Conservation (phyloP, 2,797 vertebrate genomes). For the Dendrocincla fuliginosa region DNA sequence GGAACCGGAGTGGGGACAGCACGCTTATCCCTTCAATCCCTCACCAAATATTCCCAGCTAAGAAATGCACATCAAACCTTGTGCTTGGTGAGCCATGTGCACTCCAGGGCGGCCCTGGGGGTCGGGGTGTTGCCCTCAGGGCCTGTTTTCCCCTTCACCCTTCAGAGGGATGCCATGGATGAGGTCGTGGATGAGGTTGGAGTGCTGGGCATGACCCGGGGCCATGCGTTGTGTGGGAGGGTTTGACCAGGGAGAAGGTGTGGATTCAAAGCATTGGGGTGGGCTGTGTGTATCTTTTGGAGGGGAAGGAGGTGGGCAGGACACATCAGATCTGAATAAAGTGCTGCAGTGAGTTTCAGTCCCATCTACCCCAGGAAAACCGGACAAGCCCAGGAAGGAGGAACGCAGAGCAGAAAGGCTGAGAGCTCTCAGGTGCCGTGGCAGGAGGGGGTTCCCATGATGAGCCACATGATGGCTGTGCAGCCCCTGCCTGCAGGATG, state of each 20-base stretch:
- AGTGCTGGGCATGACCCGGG: background rate
- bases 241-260: background rate
- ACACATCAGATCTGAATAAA: background rate
- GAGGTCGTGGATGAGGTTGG: background rate
- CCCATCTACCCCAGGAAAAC: background rate
- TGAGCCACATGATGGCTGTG: background rate
- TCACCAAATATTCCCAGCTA: background rate
- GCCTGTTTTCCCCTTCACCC: background rate
- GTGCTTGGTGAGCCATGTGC: conserved; percentile 53
- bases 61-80: conserved; percentile 35
- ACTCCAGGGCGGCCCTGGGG: background rate
- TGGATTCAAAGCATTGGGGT: background rate
- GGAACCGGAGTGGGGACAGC: background rate
- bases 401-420: background rate
- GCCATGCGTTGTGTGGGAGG: background rate
- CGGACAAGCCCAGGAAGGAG: background rate
- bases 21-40: background rate
- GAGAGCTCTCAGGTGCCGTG: background rate
- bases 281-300: background rate
- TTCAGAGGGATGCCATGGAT: background rate
- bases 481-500: background rate
- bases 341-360: background rate
- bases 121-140: background rate
- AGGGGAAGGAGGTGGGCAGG: background rate
- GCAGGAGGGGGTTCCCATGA: background rate